Base-by-base conservation (phyloP, 2,888 invertebrate genomes). In the Nesidiocoris tenuis region DNA sequence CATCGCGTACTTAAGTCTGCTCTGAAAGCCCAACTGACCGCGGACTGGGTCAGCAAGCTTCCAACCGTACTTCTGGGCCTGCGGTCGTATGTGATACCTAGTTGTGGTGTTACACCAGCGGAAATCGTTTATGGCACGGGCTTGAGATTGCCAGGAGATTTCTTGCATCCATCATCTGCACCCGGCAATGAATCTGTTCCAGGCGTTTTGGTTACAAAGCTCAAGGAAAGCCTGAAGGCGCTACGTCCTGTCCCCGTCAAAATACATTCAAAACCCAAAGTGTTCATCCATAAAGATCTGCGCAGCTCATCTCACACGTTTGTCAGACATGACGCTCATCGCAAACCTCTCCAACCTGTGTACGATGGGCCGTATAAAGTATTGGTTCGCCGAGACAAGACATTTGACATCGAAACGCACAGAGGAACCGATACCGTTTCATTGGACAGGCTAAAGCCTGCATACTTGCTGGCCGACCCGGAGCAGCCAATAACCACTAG, bases 1-100 rank as follows among this genome's bases (percentile, higher is more conserved):
- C 84, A 85, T 78, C 79, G 84, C 0, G 81, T 81, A 7, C 78
- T 85, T 66, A 85, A 84, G 80, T 80, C 83, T 0, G 82, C 84
- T 0, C 76, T 83, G 16, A n/a, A 1, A 21, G 22, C 66, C n/a
- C 66, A 66, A 12, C 9, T 66, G 25, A 66, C 17, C 3, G 21
- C 17, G 12, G 25, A 39, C 17, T 66, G 66, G 66, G 66, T 66
- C 17, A n/a, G 16, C 1, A 54, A 39, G 25, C 66, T 66, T 1
- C 66, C 66, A 16, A n/a, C 39, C 1, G 24, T 66, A 1, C 66
- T 66, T n/a, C 21, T 66, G 21, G 66, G 66, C 18, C 55, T 66
- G n/a, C 39, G 39, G 2, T 25, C 25, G 2, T 55, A 66, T 9
- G 12, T 66, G 16, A 66, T 66, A 1, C 39, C 66, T 12, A 5